phyloP scores from a whole-genome alignment of 2,113 vertebrate genomes.

The Ctenodactylus gundi region DNA sequence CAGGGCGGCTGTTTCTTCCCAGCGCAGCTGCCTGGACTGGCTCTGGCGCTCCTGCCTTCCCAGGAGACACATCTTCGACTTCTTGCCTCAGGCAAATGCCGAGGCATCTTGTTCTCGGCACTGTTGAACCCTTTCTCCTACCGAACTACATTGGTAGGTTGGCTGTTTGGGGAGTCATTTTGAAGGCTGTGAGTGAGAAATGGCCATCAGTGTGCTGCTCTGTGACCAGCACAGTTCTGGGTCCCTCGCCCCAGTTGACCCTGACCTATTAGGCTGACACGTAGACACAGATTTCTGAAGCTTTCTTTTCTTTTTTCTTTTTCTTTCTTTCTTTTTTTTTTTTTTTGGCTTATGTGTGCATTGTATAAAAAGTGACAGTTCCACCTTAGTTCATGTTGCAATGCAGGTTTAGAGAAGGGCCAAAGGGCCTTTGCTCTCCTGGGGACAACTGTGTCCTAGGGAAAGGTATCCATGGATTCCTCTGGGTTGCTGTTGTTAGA shows the following conservation, averaged over 20 bases:
- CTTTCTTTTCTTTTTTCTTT: conserved; percentile 18
- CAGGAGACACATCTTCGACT: background rate
- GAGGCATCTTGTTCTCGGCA: background rate
- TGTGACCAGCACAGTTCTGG: background rate
- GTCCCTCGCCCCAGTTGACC: too few relatives aligned
- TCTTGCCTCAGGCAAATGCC: background rate
- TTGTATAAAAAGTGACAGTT: background rate
- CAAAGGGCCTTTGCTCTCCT: rapidly evolving
- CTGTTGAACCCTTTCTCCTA: background rate
- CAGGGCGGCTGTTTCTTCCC: background rate
- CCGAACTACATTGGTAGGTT: background rate
- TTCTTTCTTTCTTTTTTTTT: too few relatives aligned
- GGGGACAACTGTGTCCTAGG: background rate
- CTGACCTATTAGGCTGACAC: too few relatives aligned
- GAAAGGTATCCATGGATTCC: background rate
- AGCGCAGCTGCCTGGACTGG: background rate
- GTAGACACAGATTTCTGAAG: background rate
- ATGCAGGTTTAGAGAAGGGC: background rate
- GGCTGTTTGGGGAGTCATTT: background rate
- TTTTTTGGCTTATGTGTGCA: background rate
- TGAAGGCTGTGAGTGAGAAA: background rate
- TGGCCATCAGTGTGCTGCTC: rapidly evolving
- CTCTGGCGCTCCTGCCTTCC: background rate
- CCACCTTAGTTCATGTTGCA: background rate
- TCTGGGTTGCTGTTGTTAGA: background rate